Base-by-base conservation (phyloP, 2,888 invertebrate species). In the Parasteatoda lunata region DNA sequence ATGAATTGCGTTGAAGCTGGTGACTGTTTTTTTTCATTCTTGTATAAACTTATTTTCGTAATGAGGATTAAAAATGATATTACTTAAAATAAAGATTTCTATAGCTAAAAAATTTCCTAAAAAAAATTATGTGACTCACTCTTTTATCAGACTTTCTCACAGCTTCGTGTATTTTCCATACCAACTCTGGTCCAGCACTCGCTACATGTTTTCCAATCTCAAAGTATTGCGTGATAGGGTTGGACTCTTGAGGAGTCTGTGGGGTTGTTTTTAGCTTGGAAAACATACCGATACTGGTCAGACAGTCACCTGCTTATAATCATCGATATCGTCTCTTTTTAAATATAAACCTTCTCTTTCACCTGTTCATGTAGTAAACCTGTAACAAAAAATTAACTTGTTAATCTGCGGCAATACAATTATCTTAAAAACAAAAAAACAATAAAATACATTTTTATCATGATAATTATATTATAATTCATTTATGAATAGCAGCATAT, bases 81-180 rank as follows among this genome's bases (percentile, higher is more conserved):
- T 30, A 30, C 1, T 30, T 30, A 30, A 30, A 30, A 30, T 30
- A 30, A 30, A 30, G 30, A 30, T 0, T 30, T 30, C 30, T 30
- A 30, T 30, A 30, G 30, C 30, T 30, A 1, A 30, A 30, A 30
- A 30, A 30, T 30, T 1, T 30, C 59, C 0, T 59, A 68, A 5
- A 9, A 8, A 8, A 1, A 5, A 68, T 30, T 15, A 4, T 68
- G 9, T 30, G 9, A 91, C 94, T 94, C 92, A 98, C 98, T 96
- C 96, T 96, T 90, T 96, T 96, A 91, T 98, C 98, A 89, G 94
- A 95, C 92, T 97, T 97, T 90, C 97, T 93, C 91, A 95, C 95
- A 1, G 96, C 98, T 90, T 98, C 97, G 92, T 96, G 96, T 89
- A 98, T 96, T 91, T 95, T 95, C 98, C 98, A 98, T 72, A 96